Evolutionary conservation across 2,113 vertebrate genomes (phyloP).

Genomic region (Strix aluco): DNA sequence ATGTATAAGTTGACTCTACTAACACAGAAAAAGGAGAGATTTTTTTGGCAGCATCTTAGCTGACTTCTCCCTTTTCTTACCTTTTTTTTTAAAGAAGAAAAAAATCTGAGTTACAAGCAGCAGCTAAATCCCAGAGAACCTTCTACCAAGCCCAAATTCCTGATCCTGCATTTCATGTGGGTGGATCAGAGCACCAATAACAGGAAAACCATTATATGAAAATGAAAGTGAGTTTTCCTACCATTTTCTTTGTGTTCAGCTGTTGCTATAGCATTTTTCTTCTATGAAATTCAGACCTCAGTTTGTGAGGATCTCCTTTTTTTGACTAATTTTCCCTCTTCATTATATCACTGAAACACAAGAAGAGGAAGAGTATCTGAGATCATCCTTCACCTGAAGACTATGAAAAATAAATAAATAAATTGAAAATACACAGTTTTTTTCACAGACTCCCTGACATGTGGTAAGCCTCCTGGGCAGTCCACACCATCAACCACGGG

Average conservation of each 20-base stretch:
- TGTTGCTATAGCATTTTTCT: not conserved
- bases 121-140: not conserved
- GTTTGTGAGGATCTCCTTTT: not conserved
- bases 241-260: not conserved
- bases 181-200: slow-evolving; percentile 14
- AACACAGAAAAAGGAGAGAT: not conserved
- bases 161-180: not conserved
- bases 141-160: slow-evolving; percentile 15
- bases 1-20: not conserved
- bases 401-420: not conserved
- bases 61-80: not conserved
- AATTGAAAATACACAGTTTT: not conserved
- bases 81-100: not conserved
- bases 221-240: not conserved
- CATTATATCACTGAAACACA: not conserved
- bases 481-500: accelerated
- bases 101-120: not conserved
- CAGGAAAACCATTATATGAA: not conserved
- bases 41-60: not conserved
- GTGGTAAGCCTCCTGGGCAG: not conserved
- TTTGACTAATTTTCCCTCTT: not conserved
- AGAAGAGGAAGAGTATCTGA: not conserved
- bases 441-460: not conserved
- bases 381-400: not conserved
- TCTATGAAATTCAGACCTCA: not conserved